Percentiles rank a stretch among this genome's conserved stretches.
Conservation (phyloP, 2,113 vertebrate species). For the Oriolus oriolus region DNA sequence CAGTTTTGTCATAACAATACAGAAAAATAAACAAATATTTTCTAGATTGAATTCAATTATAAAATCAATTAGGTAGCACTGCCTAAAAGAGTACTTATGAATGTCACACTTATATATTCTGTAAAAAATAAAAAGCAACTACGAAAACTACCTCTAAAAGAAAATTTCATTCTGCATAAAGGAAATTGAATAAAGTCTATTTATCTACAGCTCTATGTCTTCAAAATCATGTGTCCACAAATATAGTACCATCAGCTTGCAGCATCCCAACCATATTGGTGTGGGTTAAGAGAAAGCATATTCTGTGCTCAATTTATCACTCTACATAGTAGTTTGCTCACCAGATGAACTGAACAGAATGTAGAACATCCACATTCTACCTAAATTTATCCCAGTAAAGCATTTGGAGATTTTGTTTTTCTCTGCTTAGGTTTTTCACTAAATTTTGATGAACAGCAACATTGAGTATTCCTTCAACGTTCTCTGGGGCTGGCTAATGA, state of each 20-base stretch:
- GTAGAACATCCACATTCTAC: not conserved
- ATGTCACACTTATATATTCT: not conserved
- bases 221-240: not conserved
- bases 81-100: not conserved
- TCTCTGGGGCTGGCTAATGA: not conserved
- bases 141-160: not conserved
- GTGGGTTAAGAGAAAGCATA: not conserved
- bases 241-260: not conserved
- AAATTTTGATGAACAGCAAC: not conserved
- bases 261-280: not conserved
- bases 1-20: not conserved
- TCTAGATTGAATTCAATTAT: not conserved
- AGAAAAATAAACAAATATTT: not conserved
- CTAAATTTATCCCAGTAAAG: not conserved
- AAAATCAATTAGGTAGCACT: not conserved
- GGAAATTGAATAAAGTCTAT: not conserved
- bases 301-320: not conserved
- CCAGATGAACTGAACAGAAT: not conserved
- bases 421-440: not conserved
- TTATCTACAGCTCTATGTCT: not conserved
- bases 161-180: not conserved
- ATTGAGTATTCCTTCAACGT: not conserved
- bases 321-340: not conserved
- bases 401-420: not conserved
- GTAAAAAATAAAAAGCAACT: not conserved